A percentile compares a stretch with the other conserved stretches of the same genome.
Conservation (phyloP, 2,797 vertebrate species). For the Enteromius argenteus region DNA sequence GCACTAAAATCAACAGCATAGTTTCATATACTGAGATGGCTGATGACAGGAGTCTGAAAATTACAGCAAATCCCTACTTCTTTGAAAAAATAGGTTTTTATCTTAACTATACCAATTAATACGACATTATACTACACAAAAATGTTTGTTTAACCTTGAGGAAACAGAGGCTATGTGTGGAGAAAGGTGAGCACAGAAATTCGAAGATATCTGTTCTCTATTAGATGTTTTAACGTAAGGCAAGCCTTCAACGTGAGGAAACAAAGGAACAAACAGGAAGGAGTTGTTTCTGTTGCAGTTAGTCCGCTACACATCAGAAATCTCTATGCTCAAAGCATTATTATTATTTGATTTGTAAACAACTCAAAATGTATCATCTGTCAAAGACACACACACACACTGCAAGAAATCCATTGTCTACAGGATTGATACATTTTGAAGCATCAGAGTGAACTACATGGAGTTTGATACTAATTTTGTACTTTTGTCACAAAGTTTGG, state of each 20-base stretch:
- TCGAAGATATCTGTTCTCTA: constrained; percentile 99
- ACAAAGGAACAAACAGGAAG: constrained; percentile 79
- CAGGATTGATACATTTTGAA: constrained; percentile 94
- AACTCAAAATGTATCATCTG: constrained; percentile 95
- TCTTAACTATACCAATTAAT: not conserved
- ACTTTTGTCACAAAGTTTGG: constrained; percentile 77
- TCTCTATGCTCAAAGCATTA: constrained; percentile 82
- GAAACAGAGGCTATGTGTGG: constrained; percentile 60
- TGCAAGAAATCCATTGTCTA: constrained; percentile 78
- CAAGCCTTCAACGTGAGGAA: constrained; percentile 86
- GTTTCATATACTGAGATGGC: not conserved
- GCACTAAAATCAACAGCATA: constrained; percentile 14
- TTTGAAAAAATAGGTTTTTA: constrained; percentile 60
- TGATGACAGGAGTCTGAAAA: not conserved
- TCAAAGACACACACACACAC: constrained; percentile 73
- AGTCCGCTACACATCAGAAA: constrained; percentile 85
- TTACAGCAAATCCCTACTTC: constrained; percentile 68
- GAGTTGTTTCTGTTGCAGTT: constrained; percentile 80
- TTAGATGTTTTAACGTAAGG: constrained; percentile 91
- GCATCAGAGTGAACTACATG: constrained; percentile 91
- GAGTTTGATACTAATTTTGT: constrained; percentile 90
- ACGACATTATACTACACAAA: not conserved
- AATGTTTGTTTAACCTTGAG: constrained; percentile 21
- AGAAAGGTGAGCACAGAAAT: constrained; percentile 93
- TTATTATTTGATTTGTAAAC: constrained; percentile 75